Evolutionary conservation across 2,797 vertebrate genomes (phyloP).

Genomic region (Arnoldichthys spilopterus): DNA sequence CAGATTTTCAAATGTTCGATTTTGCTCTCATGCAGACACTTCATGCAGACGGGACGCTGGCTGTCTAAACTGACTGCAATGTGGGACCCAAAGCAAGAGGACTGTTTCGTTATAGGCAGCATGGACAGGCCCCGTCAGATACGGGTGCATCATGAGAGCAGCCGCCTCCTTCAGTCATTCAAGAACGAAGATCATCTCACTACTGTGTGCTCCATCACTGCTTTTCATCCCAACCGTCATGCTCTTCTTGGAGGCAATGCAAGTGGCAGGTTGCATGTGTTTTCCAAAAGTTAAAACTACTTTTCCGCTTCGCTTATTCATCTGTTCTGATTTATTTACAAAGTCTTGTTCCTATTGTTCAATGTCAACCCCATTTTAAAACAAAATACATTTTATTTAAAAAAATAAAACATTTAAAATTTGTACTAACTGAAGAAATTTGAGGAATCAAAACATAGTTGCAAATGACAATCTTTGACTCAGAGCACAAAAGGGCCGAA

Average conservation of each 20-base stretch:
- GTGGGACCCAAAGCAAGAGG: conserved; percentile 89
- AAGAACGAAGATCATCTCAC: conserved; percentile 66
- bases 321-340: background rate
- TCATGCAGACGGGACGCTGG: conserved; percentile 83
- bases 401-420: no score
- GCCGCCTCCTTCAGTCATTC: conserved; percentile 75
- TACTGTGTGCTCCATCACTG: conserved; percentile 81
- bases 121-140: conserved; percentile 74
- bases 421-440: no score
- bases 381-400: no score
- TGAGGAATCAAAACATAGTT: no score
- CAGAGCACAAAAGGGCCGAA: no score
- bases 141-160: conserved; percentile 78
- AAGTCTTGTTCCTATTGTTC: background rate
- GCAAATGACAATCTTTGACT: no score
- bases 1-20: background rate
- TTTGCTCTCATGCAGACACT: conserved; percentile 70
- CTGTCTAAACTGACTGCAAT: conserved; percentile 78
- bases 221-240: conserved; percentile 80
- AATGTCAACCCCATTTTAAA: no score
- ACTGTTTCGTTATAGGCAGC: conserved; percentile 84
- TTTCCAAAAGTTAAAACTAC: conserved; percentile 64
- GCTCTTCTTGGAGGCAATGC: conserved; percentile 83
- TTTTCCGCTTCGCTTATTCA: background rate
- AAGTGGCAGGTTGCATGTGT: conserved; percentile 83